A percentile compares a stretch with the other conserved stretches of the same genome.
Conservation (phyloP, 2,888 invertebrate species). For the Teleiodes luculella region DNA sequence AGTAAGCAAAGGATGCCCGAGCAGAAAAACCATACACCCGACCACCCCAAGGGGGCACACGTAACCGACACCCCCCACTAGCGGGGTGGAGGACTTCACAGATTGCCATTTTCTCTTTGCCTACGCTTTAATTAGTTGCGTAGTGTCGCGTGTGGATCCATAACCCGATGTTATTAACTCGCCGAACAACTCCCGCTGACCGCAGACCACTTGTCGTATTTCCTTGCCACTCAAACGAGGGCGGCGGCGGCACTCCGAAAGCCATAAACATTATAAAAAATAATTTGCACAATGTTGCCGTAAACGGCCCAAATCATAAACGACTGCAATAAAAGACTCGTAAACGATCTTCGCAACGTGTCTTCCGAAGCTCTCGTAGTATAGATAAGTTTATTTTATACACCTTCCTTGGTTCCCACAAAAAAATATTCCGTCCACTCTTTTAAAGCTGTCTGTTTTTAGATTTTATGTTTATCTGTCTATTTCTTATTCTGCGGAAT, state of each 20-base stretch:
- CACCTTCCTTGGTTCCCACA: not conserved
- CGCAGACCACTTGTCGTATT: not conserved
- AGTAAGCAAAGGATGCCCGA: slow-evolving; percentile 81
- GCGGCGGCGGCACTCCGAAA: not conserved
- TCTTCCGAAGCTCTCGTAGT: slow-evolving; percentile 7
- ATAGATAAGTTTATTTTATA: not conserved
- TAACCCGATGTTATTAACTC: slow-evolving; percentile 71
- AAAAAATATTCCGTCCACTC: not conserved
- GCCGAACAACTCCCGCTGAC: slow-evolving; percentile 31
- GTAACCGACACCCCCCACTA: slow-evolving; percentile 79
- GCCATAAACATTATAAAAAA: slow-evolving; percentile 12
- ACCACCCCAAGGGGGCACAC: slow-evolving; percentile 78
- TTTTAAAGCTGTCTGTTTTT: no score
- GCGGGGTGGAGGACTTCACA: slow-evolving; percentile 77
- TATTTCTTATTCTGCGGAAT: no score
- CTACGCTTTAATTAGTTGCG: slow-evolving; percentile 80
- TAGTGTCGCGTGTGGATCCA: slow-evolving; percentile 76
- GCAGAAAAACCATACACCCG: slow-evolving; percentile 80
- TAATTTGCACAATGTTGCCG: slow-evolving; percentile 9
- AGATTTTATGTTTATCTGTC: no score
- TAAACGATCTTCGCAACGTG: slow-evolving; percentile 23
- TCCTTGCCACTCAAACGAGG: slow-evolving; percentile 3
- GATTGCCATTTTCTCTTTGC: slow-evolving; percentile 80
- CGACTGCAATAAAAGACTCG: slow-evolving; percentile 24
- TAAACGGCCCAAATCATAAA: slow-evolving; percentile 16